Evolutionary conservation across 2,888 invertebrate genomes (phyloP), one percentile per base, ranked within the genome.

Genomic region (Cryptosula pallasiana): DNA sequence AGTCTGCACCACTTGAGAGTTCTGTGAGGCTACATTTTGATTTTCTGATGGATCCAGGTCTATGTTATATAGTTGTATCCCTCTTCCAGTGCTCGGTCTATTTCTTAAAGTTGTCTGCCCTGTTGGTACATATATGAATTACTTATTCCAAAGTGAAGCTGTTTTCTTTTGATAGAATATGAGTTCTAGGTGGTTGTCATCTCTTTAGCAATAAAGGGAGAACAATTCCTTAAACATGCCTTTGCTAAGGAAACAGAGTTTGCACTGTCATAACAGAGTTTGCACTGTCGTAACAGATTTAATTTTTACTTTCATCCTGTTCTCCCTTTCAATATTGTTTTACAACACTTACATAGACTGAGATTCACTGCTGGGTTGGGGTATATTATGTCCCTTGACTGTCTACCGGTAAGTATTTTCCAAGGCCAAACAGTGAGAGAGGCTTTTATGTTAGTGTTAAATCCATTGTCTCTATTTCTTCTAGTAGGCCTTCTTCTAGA

Each of bases 321-420:
- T n/a, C n/a, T n/a, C n/a, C n/a, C n/a, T n/a, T n/a, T n/a, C 45
- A 5, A 45, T 13, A 45, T 45, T 45, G 20, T 45, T 13, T 45
- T 45, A 13, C 9, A 29, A 63, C 3, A 63, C 63, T 63, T 63
- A 63, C 63, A 63, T 63, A 27, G 32, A 25, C 27, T 16, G 2
- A 27, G 34, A 63, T 63, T 9, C 5, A 2, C 32, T 5, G 34
- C 63, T 25, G 63, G 63, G 63, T 63, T 63, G 2, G 63, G 63
- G n/a, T 63, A 63, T 5, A 63, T 32, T 9, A 63, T 63, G 34
- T 63, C 34, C n/a, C 63, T 63, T 2, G 63, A 9, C 32, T 63
- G 63, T 25, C 63, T 9, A 16, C 63, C 63, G 2, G 63, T 63
- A 16, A 63, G 32, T 63, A 63, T 63, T 32, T 63, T 63, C 63